phyloP scores from a whole-genome alignment of 2,888 invertebrate species.

The Phalangium opilio region DNA sequence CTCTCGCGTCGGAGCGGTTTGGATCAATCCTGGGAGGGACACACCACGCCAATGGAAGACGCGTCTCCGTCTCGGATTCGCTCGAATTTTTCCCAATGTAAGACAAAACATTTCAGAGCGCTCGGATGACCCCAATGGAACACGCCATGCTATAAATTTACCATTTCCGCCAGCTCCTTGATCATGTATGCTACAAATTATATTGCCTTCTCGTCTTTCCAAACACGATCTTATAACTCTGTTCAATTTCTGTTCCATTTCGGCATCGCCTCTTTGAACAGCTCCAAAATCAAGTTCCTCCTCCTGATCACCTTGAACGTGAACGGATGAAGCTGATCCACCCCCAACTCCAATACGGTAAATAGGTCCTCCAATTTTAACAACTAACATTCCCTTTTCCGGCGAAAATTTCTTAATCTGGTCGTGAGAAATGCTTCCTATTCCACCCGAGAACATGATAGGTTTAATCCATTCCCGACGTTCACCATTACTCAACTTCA shows the following conservation, averaged over 20 bases:
- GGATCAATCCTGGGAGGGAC: too few relatives aligned
- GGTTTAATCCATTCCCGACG: slow-evolving; percentile 92
- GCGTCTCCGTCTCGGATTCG: too few relatives aligned
- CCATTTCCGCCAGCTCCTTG: slow-evolving; percentile 91
- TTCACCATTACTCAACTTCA: slow-evolving; percentile 41
- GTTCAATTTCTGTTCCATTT: slow-evolving; percentile 97
- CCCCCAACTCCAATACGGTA: slow-evolving; percentile 97
- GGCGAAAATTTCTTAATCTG: slow-evolving; percentile 65
- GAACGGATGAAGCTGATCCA: slow-evolving; percentile 92
- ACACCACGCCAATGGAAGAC: too few relatives aligned
- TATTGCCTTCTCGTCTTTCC: slow-evolving; percentile 52
- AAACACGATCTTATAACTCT: slow-evolving; percentile 80
- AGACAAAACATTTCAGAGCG: too few relatives aligned
- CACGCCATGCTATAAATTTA: slow-evolving; percentile 14
- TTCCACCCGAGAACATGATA: slow-evolving; percentile 95
- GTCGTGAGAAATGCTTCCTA: slow-evolving; percentile 71
- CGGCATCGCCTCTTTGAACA: slow-evolving; percentile 89
- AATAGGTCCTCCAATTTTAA: slow-evolving; percentile 92
- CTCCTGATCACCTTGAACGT: slow-evolving; percentile 76
- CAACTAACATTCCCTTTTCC: slow-evolving; percentile 65
- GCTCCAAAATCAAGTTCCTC: slow-evolving; percentile 85
- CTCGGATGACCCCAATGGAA: too few relatives aligned
- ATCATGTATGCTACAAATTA: slow-evolving; percentile 84
- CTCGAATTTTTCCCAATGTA: too few relatives aligned
- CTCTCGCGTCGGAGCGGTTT: too few relatives aligned